Evolutionary conservation across 2,797 vertebrate genomes (phyloP).

Genomic region (Sebastes hubbsi): DNA sequence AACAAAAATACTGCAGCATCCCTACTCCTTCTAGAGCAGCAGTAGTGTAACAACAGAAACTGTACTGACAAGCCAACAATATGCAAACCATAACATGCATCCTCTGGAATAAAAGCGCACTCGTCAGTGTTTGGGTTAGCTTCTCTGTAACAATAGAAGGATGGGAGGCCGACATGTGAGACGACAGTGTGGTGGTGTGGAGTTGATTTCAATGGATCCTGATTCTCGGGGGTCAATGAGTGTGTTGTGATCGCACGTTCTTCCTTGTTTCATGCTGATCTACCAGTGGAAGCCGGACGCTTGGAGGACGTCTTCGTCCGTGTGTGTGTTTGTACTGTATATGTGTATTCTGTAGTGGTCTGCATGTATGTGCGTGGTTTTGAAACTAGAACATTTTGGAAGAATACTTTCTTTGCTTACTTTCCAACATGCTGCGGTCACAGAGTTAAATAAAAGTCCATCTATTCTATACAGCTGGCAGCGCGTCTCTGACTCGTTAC

Average conservation of each 20-base stretch:
- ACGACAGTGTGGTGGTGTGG: background rate
- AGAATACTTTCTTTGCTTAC: background rate
- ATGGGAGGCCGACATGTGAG: background rate
- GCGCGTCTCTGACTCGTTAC: background rate
- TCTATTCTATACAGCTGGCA: background rate
- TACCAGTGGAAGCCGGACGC: background rate
- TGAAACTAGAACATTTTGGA: background rate
- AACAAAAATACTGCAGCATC: background rate
- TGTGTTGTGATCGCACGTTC: background rate
- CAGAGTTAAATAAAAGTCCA: background rate
- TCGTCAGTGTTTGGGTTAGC: background rate
- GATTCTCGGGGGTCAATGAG: conserved; percentile 10
- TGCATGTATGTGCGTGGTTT: background rate
- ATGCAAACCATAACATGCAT: background rate
- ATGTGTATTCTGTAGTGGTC: background rate
- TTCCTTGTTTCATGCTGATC: background rate
- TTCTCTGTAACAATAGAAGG: conserved; percentile 31
- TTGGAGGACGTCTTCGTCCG: background rate
- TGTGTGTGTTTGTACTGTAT: background rate
- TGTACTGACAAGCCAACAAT: background rate
- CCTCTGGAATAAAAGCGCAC: background rate
- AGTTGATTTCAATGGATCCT: conserved; percentile 16
- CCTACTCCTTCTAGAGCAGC: background rate
- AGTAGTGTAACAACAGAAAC: background rate
- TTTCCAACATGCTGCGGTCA: background rate